These are phyloP conservation scores for Sebastes wilsoni DNA, from an alignment of 2,797 vertebrate species.

Conservation along the genomic window DNA sequence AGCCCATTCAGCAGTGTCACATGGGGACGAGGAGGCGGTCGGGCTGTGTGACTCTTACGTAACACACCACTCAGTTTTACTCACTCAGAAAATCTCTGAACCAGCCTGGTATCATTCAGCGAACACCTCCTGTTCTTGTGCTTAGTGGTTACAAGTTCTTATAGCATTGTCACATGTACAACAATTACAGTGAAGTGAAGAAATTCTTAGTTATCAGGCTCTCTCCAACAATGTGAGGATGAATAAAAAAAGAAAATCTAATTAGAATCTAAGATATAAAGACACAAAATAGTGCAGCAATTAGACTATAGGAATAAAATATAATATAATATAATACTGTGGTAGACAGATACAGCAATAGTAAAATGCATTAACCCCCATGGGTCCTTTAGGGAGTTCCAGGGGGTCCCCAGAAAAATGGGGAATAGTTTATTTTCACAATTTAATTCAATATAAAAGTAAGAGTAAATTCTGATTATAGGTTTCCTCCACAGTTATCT, in stretches of 20 bases:
- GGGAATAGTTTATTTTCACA: too few relatives aligned
- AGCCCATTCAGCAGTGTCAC: slow-evolving; percentile 25
- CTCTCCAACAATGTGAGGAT: neutral
- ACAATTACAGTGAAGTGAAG: neutral
- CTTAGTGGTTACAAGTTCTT: neutral
- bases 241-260: neutral
- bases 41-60: slow-evolving; percentile 2
- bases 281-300: neutral
- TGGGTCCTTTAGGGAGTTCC: too few relatives aligned
- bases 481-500: neutral
- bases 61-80: neutral
- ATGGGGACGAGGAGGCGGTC: neutral
- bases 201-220: neutral
- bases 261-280: neutral
- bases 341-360: neutral
- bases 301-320: neutral
- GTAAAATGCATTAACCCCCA: neutral
- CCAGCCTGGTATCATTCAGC: neutral
- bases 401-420: too few relatives aligned
- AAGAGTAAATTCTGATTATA: too few relatives aligned
- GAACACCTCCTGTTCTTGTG: neutral
- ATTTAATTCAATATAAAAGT: too few relatives aligned
- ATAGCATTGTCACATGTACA: neutral
- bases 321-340: neutral
- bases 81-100: neutral